A percentile compares a stretch with the other conserved stretches of the same genome.
Conservation (phyloP, 1,140 invertebrate genomes). For the Drosophila elegans region DNA sequence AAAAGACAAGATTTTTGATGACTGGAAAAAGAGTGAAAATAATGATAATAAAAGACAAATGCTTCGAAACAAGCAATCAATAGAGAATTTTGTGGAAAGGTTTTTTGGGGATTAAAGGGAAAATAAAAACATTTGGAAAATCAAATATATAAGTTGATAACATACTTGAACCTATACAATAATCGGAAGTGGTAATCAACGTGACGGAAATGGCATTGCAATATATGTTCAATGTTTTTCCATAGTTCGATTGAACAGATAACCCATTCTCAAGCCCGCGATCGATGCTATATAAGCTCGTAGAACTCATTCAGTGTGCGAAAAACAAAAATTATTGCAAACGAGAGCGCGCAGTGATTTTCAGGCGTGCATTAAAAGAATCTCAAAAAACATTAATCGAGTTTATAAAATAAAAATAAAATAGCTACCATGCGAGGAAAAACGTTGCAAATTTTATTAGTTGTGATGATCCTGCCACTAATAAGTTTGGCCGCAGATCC, state of each 20-base stretch:
- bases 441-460: background rate
- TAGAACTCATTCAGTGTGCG: background rate
- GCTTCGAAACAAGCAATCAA: conserved; percentile 37
- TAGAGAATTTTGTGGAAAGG: conserved; percentile 2
- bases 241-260: conserved; percentile 42
- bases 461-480: conserved; percentile 6
- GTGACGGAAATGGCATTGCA: conserved; percentile 49
- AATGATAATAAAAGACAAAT: conserved; percentile 46
- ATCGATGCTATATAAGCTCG: conserved; percentile 47
- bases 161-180: conserved; percentile 27
- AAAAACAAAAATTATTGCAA: conserved; percentile 48
- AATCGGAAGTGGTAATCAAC: conserved; percentile 42
- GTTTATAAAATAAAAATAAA: background rate
- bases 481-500: conserved; percentile 7
- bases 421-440: conserved; percentile 11
- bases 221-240: conserved; percentile 36
- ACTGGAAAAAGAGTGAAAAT: conserved; percentile 55
- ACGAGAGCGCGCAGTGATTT: conserved; percentile 64
- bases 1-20: background rate
- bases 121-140: too few relatives aligned
- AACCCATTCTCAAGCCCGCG: conserved; percentile 18
- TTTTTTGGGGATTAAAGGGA: background rate
- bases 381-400: conserved; percentile 15
- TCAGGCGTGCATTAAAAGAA: conserved; percentile 53
- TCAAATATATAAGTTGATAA: background rate